These are phyloP conservation scores for Pseudorectes ferrugineus DNA, from an alignment of 2,113 vertebrate genomes.

Conservation along the genomic window DNA sequence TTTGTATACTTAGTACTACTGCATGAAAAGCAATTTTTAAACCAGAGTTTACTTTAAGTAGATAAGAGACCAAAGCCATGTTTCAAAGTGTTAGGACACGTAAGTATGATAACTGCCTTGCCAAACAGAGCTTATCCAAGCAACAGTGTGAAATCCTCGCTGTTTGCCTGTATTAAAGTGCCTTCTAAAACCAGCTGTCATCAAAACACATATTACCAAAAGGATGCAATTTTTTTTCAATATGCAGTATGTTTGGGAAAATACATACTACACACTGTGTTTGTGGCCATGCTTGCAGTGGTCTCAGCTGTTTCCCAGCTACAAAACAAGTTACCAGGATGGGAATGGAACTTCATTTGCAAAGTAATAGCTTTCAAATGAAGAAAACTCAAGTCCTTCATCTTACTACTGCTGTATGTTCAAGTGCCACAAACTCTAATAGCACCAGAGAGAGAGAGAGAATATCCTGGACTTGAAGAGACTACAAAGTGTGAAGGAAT, in stretches of 20 bases:
- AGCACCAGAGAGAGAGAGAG: not conserved
- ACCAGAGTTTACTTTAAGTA: slow-evolving; percentile 12
- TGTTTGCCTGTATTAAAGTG: not conserved
- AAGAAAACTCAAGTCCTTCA: not conserved
- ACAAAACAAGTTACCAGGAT: not conserved
- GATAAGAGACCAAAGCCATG: slow-evolving; percentile 31
- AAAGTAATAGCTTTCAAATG: slow-evolving; percentile 10
- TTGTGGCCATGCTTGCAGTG: not conserved
- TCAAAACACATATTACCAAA: not conserved
- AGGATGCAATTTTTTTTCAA: not conserved
- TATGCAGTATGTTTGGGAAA: not conserved
- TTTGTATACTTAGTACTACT: slow-evolving; percentile 2
- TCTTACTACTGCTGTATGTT: not conserved
- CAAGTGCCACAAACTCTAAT: not conserved
- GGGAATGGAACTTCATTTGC: not conserved
- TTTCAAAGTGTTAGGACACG: not conserved
- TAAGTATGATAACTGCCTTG: not conserved
- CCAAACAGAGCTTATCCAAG: slow-evolving; percentile 5
- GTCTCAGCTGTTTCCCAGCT: not conserved
- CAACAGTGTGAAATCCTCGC: not conserved
- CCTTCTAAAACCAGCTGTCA: not conserved
- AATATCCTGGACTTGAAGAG: not conserved
- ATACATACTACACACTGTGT: not conserved
- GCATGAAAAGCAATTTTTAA: slow-evolving; percentile 31
- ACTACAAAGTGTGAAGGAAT: not conserved